A percentile compares a stretch with the other conserved stretches of the same genome.
These are phyloP conservation scores for Sinocyclocheilus rhinocerous DNA, from an alignment of 2,113 vertebrate species.

Conservation along the genomic window DNA sequence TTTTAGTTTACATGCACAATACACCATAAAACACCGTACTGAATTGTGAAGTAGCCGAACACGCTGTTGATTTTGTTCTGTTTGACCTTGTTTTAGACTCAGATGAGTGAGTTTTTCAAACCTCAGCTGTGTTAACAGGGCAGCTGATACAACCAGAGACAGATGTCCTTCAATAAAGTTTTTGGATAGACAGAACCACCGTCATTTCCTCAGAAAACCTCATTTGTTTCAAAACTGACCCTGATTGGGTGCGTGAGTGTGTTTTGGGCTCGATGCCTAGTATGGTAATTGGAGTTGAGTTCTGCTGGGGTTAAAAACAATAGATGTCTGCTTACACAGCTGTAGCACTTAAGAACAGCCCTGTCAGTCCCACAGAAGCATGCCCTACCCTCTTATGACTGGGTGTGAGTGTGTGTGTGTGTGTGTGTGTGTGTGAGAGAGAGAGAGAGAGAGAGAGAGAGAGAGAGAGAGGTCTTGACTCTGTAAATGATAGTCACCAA, in stretches of 20 bases:
- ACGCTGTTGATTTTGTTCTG: not conserved
- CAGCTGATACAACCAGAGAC: not conserved
- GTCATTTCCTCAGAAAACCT: constrained; percentile 18
- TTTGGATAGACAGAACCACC: not conserved
- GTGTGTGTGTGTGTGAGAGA: not conserved
- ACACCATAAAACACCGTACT: not conserved
- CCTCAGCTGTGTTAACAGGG: constrained; percentile 7
- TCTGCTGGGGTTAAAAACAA: constrained; percentile 67
- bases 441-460: constrained; percentile 17
- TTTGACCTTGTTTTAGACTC: not conserved
- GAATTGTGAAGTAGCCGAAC: not conserved
- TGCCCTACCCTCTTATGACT: constrained; percentile 50
- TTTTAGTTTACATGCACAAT: not conserved
- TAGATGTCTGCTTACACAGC: constrained; percentile 73
- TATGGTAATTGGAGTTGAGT: constrained; percentile 58
- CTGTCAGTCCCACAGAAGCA: constrained; percentile 61
- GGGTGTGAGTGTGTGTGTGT: not conserved
- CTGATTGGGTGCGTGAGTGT: constrained; percentile 44
- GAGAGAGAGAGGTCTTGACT: constrained; percentile 25
- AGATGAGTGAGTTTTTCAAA: not conserved
- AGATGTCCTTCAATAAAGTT: constrained; percentile 18
- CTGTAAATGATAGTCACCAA: constrained; percentile 49
- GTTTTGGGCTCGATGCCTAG: constrained; percentile 51
- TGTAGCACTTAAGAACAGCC: constrained; percentile 67
- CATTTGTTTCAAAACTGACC: constrained; percentile 37